Conservation (phyloP, 2,113 vertebrate genomes). For the Chlorodrepanis virens region DNA sequence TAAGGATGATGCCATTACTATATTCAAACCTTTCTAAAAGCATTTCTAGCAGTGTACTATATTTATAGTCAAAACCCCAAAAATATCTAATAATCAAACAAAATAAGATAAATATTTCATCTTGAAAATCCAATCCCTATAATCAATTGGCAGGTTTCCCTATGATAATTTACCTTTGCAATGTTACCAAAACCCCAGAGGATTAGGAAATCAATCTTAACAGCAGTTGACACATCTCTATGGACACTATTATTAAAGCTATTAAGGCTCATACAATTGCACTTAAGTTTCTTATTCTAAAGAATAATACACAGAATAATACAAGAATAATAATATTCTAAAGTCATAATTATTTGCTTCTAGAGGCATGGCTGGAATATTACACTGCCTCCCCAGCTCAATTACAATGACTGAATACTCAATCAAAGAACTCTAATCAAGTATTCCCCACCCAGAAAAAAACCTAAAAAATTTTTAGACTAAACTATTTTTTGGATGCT, state of each 20-base stretch:
- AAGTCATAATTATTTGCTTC: background rate
- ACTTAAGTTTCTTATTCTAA: background rate
- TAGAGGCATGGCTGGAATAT: background rate
- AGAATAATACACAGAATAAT: background rate
- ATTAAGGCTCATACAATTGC: background rate
- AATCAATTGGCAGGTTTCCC: background rate
- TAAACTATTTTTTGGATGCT: background rate
- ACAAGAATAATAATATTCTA: too few species aligned
- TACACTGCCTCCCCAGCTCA: background rate
- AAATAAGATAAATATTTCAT: background rate
- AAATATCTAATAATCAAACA: background rate
- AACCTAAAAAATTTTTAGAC: background rate
- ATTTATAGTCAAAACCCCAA: accelerated
- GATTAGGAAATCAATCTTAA: background rate
- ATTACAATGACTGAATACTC: background rate
- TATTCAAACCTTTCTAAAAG: background rate
- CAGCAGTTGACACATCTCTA: background rate
- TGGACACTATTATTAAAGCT: background rate
- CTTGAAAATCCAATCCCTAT: background rate
- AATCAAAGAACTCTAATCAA: background rate
- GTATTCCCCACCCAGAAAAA: background rate
- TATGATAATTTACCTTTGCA: background rate
- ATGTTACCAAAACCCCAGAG: background rate
- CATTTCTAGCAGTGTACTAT: background rate
- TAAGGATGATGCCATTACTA: background rate